Evolutionary conservation across 1,140 invertebrate species (phyloP), one percentile per base, ranked within the genome.

Genomic region (Temnothorax curvispinosus): DNA sequence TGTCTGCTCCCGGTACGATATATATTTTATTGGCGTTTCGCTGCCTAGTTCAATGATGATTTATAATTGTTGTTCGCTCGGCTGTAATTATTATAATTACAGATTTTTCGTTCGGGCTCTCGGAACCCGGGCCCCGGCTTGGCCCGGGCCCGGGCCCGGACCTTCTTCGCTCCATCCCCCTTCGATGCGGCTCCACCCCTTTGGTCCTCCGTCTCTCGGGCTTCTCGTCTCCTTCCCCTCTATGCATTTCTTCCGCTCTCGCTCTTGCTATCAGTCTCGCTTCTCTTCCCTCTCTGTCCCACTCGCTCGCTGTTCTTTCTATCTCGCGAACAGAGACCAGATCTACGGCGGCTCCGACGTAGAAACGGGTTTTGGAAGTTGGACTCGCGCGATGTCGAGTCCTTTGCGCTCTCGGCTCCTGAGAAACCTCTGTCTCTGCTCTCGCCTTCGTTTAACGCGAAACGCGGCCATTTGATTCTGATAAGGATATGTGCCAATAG

Each of bases 71-170:
- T 93, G 90, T 86, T 85, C 85, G 82, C 78, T 77, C 90, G 85
- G 72, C 89, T 94, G 89, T 94, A 94, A 95, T 94, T 94, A 94
- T 93, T 89, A 93, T 95, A 94, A 94, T 94, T 95, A 93, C 90
- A 94, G 90, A 91, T 93, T 94, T 93, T 93, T 93, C 89, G 89
- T 88, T 82, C 87, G 90, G 86, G 87, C 91, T 91, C 91, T 87
- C 69, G 18, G 76, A 35, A 21, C 87, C 87, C 89, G 87, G 85
- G 86, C 89, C 87, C 90, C 89, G 91, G 92, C 89, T 90, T 90
- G 92, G 92, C 91, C 92, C 90, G 87, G 86, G 87, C 91, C 91
- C 89, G 87, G 86, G 87, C 87, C 87, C 90, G 91, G 92, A 52
- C 56, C 91, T 81, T 88, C 85, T 85, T 88, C 72, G 89, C 52